These are phyloP conservation scores for Uropetala carovei DNA, from an alignment of 2,888 invertebrate genomes.

Conservation along the genomic window DNA sequence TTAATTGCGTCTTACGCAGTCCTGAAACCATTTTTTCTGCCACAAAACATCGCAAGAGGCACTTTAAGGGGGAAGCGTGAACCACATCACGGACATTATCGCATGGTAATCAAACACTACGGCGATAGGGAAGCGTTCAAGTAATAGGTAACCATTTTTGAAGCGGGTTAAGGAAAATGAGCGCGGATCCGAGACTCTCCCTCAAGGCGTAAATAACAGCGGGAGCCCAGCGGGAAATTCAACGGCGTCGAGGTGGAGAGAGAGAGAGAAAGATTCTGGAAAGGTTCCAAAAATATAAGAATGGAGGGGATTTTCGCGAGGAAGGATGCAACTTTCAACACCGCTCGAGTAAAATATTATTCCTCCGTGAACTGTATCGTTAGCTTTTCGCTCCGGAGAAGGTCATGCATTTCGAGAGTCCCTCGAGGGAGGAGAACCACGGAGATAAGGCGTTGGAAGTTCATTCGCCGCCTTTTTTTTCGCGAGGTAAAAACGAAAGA, in stretches of 20 bases:
- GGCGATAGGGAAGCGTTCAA: not conserved
- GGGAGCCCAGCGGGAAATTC: not conserved
- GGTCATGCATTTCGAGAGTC: not conserved
- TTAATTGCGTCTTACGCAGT: too few relatives aligned
- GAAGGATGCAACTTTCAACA: not conserved
- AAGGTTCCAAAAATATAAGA: not conserved
- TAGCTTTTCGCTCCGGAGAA: not conserved
- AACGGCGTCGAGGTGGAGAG: not conserved
- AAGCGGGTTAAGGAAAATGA: not conserved
- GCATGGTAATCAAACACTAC: not conserved
- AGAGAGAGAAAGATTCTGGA: not conserved
- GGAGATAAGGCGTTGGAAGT: not conserved
- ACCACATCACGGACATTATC: not conserved
- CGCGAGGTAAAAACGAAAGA: not conserved
- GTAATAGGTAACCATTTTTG: not conserved
- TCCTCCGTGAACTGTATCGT: not conserved
- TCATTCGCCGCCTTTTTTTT: not conserved
- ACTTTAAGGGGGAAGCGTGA: not conserved
- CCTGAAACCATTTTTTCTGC: not conserved
- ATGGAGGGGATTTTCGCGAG: not conserved
- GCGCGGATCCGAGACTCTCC: not conserved
- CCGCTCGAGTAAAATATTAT: conserved; percentile 24
- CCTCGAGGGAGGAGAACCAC: not conserved
- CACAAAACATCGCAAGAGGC: not conserved
- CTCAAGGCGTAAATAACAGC: not conserved